Percentiles rank a stretch among this genome's conserved stretches.
These are phyloP conservation scores for Euwallacea fornicatus DNA, from an alignment of 1,140 invertebrate species.

Conservation along the genomic window DNA sequence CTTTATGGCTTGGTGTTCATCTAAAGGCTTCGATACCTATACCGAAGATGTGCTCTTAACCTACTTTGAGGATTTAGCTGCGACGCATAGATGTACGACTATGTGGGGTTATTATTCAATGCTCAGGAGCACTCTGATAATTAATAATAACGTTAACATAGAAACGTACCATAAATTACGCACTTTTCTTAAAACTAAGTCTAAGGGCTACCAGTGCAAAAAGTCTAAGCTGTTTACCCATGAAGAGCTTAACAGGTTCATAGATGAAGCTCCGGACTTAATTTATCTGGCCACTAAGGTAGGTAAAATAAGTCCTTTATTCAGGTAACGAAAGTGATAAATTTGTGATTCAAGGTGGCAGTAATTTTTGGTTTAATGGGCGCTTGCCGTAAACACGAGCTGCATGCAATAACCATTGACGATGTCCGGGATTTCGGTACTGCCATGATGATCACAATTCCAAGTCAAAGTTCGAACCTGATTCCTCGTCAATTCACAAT, in stretches of 20 bases:
- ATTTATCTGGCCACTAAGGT: conserved; percentile 41
- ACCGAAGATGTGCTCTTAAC: conserved; percentile 42
- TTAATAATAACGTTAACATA: conserved; percentile 38
- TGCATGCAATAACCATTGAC: conserved; percentile 17
- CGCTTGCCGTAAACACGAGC: conserved; percentile 21
- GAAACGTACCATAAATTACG: conserved; percentile 28
- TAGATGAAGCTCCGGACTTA: conserved; percentile 37
- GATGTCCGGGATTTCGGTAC: conserved; percentile 28
- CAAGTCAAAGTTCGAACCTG: conserved; percentile 26
- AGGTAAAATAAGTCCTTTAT: neutral
- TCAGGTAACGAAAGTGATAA: neutral
- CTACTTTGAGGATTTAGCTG: conserved; percentile 45
- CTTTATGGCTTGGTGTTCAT: conserved; percentile 28
- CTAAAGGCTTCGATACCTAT: conserved; percentile 40
- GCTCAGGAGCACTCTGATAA: conserved; percentile 38
- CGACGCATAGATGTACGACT: conserved; percentile 40
- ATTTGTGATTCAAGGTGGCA: conserved; percentile 22
- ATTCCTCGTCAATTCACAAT: conserved; percentile 25
- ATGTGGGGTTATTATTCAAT: conserved; percentile 45
- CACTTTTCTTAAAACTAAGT: conserved; percentile 31
- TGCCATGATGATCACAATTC: conserved; percentile 28
- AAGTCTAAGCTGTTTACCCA: conserved; percentile 39
- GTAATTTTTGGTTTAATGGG: conserved; percentile 37
- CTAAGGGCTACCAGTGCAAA: conserved; percentile 35
- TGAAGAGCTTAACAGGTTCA: conserved; percentile 36